Evolutionary conservation across 1,140 invertebrate genomes (phyloP), one percentile per base, ranked within the genome.

Genomic region (Drosophila eugracilis): DNA sequence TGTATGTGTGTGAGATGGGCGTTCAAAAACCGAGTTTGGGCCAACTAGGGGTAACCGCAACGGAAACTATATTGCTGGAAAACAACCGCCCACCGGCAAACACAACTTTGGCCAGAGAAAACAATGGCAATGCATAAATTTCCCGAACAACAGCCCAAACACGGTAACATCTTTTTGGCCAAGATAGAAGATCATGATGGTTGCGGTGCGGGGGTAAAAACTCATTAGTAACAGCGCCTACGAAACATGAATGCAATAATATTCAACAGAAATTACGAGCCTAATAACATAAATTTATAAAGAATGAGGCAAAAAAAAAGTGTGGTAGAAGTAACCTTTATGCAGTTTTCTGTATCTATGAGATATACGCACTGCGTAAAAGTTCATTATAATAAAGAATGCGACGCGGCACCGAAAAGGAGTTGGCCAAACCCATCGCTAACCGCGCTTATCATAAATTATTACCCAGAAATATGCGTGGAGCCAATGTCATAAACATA

Each of bases 221-320:
- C 83, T 86, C 83, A 86, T 86, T 86, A 86, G 78, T 70, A 65
- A 42, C 83, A 78, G 74, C 83, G 83, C 83, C 83, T 86, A 86
- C 83, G 74, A 78, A 69, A 76, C 77, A 65, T 75, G 69, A 81
- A 81, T 81, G 81, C 81, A 86, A 86, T 86, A 86, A 86, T 86
- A 81, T 88, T 62, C 74, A 60, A 60, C 44, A 58, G n/a, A 67
- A 86, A 88, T 86, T 86, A 86, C 83, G 83, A 83, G 67, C 59
- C 83, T 81, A 86, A 86, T 86, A 86, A 86, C 81, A 86, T 86
- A 86, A 86, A 86, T 86, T 78, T 66, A 45, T 22, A 41, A n/a
- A n/a, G n/a, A n/a, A n/a, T n/a, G n/a, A n/a, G n/a, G n/a, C 15
- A 17, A 14, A 24, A 45, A 24, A 19, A 7, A 2, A 9, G 0